Evolutionary conservation across 1,140 invertebrate genomes (phyloP).

Genomic region (Doryteuthis pealeii): DNA sequence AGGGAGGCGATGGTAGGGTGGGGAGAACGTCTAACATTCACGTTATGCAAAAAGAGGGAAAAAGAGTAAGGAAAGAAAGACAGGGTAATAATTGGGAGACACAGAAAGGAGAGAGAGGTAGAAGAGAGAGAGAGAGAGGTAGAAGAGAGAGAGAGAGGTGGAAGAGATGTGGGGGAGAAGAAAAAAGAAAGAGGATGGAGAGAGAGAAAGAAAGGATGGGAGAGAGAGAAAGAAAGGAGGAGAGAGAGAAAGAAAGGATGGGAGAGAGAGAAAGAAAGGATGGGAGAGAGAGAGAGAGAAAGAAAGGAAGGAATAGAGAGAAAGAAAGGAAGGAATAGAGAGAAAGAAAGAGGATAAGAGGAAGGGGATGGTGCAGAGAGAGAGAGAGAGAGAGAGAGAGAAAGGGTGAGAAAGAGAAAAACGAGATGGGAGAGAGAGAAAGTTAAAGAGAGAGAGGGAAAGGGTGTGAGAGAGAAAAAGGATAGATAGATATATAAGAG

Average conservation of each 20-base stretch:
- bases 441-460: too few species aligned
- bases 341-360: neutral
- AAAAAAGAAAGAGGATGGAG: neutral
- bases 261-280: neutral
- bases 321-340: neutral
- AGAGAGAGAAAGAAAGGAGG: neutral
- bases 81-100: neutral
- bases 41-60: too few species aligned
- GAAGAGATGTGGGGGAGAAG: neutral
- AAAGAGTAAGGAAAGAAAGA: too few species aligned
- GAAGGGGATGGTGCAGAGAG: neutral
- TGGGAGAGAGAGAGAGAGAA: neutral
- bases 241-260: neutral
- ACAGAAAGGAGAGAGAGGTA: neutral
- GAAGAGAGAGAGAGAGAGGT: neutral
- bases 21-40: too few species aligned
- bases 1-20: too few species aligned
- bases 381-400: neutral
- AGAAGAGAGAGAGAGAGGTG: neutral
- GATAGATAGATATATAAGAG: too few species aligned
- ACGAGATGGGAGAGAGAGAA: too few species aligned
- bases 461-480: too few species aligned
- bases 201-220: neutral
- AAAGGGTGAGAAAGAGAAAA: neutral
- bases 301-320: neutral